Percentiles rank a stretch among this genome's conserved stretches.
phyloP scores from a whole-genome alignment of 2,888 invertebrate species.

The Pristionchus japonicus region DNA sequence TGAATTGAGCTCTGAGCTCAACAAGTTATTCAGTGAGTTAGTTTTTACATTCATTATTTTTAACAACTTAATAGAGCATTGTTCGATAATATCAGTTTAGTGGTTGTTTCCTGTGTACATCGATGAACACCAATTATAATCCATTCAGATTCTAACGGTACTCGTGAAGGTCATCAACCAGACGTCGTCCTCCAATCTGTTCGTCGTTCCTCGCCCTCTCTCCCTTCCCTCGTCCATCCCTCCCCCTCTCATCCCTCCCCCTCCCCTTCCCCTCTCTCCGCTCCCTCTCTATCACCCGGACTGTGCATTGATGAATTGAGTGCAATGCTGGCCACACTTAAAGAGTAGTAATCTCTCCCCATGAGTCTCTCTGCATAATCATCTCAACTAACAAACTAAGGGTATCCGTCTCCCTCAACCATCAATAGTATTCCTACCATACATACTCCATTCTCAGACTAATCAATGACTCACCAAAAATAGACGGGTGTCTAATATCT shows the following conservation, averaged over 20 bases:
- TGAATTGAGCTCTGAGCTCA: slow-evolving; percentile 15
- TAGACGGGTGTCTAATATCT: slow-evolving; percentile 16
- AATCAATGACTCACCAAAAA: slow-evolving; percentile 22
- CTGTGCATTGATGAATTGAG: slow-evolving; percentile 16
- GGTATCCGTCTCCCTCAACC: not conserved
- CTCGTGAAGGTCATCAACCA: slow-evolving; percentile 3
- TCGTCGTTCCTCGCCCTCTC: slow-evolving; percentile 36
- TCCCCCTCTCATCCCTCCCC: slow-evolving; percentile 11
- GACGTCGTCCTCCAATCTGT: slow-evolving; percentile 36
- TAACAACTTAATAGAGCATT: not conserved
- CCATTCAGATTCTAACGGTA: not conserved
- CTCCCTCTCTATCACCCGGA: not conserved
- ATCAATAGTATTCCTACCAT: slow-evolving; percentile 12
- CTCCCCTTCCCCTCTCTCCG: not conserved
- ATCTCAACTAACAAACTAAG: slow-evolving; percentile 13
- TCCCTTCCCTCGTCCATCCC: no score
- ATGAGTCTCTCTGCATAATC: slow-evolving; percentile 20
- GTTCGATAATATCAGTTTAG: no score
- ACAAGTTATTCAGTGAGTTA: slow-evolving; percentile 25
- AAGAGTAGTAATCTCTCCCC: slow-evolving; percentile 9
- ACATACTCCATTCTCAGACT: slow-evolving; percentile 5
- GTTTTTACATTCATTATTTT: not conserved
- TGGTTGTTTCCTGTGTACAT: no score
- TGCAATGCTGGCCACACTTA: slow-evolving; percentile 41
- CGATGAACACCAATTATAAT: no score